A percentile compares a stretch with the other conserved stretches of the same genome.
These are phyloP conservation scores for Nanger granti DNA, from an alignment of 2,113 vertebrate genomes.

Conservation along the genomic window DNA sequence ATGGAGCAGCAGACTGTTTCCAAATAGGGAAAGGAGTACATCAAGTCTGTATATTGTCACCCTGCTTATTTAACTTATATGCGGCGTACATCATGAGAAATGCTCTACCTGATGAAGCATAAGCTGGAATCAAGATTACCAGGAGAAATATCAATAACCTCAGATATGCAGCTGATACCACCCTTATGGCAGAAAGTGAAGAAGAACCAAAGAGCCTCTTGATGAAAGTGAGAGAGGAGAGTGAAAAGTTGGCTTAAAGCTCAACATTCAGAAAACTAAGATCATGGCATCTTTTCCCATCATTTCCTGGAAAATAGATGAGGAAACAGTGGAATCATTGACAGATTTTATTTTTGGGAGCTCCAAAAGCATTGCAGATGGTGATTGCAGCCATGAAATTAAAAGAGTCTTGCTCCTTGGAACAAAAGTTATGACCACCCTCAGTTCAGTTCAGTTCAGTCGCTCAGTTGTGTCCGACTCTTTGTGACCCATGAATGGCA, in stretches of 20 bases:
- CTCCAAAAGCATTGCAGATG: neutral
- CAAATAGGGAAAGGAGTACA: neutral
- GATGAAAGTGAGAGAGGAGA: neutral
- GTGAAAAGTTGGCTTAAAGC: neutral
- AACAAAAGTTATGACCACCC: neutral
- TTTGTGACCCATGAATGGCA: no score
- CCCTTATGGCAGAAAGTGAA: neutral
- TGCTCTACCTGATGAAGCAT: neutral
- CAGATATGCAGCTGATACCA: neutral
- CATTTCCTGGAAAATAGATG: neutral
- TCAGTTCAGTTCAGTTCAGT: no score
- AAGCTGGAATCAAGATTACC: neutral
- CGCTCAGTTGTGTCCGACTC: accelerated
- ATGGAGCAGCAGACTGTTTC: neutral
- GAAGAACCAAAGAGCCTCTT: neutral
- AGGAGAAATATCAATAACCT: neutral
- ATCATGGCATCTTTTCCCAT: neutral
- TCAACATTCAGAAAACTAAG: neutral
- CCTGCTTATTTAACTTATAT: neutral
- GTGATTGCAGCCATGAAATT: neutral
- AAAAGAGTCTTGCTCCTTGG: neutral
- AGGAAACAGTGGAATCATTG: neutral
- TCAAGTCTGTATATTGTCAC: neutral
- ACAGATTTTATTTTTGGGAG: accelerated
- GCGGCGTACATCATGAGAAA: neutral